phyloP scores from a whole-genome alignment of 2,888 invertebrate genomes.

The Magallana nippona region DNA sequence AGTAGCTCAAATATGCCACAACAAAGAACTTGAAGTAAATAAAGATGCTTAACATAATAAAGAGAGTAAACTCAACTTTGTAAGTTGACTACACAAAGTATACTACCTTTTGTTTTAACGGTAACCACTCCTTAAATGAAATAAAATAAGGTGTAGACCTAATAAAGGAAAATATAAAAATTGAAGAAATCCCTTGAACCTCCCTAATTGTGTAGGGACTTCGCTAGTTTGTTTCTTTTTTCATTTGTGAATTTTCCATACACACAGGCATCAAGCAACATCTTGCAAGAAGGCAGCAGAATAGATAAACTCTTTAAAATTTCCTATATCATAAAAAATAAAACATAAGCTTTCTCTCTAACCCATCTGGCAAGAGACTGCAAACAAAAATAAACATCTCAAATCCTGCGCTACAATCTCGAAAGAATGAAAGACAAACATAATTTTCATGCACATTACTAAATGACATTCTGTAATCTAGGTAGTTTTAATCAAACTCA shows the following conservation, averaged over 20 bases:
- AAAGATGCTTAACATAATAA: background rate
- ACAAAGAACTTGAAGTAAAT: background rate
- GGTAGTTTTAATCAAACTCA: no score
- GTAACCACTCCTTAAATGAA: conserved; percentile 22
- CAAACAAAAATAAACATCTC: background rate
- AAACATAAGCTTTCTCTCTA: background rate
- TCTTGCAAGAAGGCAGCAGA: background rate
- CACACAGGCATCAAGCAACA: background rate
- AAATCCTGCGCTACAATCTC: background rate
- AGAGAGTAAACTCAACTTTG: background rate
- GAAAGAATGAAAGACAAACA: no score
- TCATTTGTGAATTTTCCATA: background rate
- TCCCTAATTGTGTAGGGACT: background rate
- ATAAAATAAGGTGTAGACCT: conserved; percentile 21
- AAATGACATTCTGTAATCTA: no score
- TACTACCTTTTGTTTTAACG: conserved; percentile 26
- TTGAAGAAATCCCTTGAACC: background rate
- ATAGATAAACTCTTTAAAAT: background rate
- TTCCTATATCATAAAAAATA: background rate
- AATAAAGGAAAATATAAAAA: background rate
- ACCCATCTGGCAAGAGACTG: background rate
- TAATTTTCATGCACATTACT: no score
- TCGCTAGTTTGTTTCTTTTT: no score
- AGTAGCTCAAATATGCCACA: background rate
- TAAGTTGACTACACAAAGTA: background rate